Base-by-base conservation (phyloP, 2,113 vertebrate genomes). In the Ciconia stormi region DNA sequence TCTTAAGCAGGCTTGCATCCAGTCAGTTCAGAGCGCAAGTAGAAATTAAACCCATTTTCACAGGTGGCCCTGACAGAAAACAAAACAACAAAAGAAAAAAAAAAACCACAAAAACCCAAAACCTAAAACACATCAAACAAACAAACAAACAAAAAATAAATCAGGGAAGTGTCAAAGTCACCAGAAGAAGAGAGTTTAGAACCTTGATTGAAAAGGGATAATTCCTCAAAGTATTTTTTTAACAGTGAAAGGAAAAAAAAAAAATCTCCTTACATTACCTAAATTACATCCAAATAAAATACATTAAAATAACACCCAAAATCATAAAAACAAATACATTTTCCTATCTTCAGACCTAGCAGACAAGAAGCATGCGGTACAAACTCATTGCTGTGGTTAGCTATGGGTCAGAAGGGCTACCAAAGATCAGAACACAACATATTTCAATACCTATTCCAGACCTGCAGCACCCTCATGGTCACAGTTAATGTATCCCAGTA, bases 381-480 rank as follows among this genome's bases (percentile, higher is more conserved):
- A 36, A 40, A 44, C 20, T 26, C 47, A 3, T 4, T 5, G 6
- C 2, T 58, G 62, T 44, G 29, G 47, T 10, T 65, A 59, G 9
- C 34, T 32, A 30, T 5, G 14, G 66, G 61, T 42, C 61, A 56
- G 26, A 46, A 42, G 22, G 32, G 61, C 56, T 70, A 46, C 2
- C 44, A 78, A 52, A 47, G 34, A 11, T 5, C 36, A 50, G 50
- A 38, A 52, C 17, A 38, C 61, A 36, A 9, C 17, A 32, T 18
- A 19, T 26, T 62, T 5, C 73, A n/a, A 8, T 1, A 11, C 13
- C 20, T 20, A 8, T 25, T 18, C 3, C 52, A 49, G 67, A 47
- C 4, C 52, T 1, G 16, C 0, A 42, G 56, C 0, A 0, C 42
- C n/a, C 38, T 50, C 36, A 32, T 0, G 17, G 46, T n/a, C n/a